phyloP scores from a whole-genome alignment of 2,113 vertebrate genomes.

The Equus przewalskii region DNA sequence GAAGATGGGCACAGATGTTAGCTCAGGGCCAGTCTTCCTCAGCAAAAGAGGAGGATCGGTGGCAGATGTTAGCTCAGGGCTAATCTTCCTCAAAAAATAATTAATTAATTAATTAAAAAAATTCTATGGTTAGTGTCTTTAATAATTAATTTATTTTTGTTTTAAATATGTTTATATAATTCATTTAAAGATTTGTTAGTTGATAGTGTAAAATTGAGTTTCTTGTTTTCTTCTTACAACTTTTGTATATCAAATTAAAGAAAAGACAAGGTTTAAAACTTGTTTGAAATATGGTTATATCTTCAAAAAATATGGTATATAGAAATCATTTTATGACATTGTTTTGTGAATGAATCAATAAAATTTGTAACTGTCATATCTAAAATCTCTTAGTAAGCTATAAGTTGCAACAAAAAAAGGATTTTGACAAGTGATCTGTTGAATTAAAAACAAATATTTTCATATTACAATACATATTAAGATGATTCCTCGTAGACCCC shows the following conservation, averaged over 20 bases:
- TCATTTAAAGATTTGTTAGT: not conserved
- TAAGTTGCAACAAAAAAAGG: not conserved
- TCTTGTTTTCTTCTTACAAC: not conserved
- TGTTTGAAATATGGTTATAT: not conserved
- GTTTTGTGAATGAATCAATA: slow-evolving; percentile 49
- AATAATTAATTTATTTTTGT: slow-evolving; percentile 22
- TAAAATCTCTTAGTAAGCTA: slow-evolving; percentile 45
- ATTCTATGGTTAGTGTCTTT: not conserved
- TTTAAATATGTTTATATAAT: not conserved
- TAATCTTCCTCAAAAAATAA: too few species aligned
- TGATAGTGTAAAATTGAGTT: not conserved
- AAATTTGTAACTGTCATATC: not conserved
- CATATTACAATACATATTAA: not conserved
- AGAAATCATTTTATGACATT: not conserved
- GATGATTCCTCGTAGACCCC: not conserved
- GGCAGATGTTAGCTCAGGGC: too few species aligned
- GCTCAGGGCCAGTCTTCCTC: too few species aligned
- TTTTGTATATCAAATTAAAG: slow-evolving; percentile 26
- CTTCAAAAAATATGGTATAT: not conserved
- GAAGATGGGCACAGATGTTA: too few species aligned
- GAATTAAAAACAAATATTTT: slow-evolving; percentile 26
- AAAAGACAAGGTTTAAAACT: not conserved
- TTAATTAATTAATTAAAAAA: too few species aligned
- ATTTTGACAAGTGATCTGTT: not conserved
- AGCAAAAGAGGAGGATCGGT: too few species aligned